Evolutionary conservation across 2,888 invertebrate species (phyloP).

Genomic region (Asteroscopus sphinx): DNA sequence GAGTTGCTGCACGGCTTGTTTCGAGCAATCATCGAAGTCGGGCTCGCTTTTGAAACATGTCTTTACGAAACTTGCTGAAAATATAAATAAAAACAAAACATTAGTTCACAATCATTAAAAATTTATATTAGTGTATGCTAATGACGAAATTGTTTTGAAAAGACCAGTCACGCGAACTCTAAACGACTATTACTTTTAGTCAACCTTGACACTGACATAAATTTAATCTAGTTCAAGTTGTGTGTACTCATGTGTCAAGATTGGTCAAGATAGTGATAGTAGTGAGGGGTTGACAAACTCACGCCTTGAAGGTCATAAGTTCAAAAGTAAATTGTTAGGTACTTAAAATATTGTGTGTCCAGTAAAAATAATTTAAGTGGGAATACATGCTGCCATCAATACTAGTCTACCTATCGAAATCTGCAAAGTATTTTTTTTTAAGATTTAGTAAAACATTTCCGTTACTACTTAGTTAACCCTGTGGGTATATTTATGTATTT

Average conservation of each 20-base stretch:
- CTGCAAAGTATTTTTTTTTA: too few species aligned
- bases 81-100: conserved; percentile 67
- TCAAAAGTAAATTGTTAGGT: neutral
- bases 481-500: too few species aligned
- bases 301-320: neutral
- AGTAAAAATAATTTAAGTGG: too few species aligned
- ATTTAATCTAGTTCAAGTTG: conserved; percentile 31
- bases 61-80: conserved; percentile 92
- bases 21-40: conserved; percentile 92
- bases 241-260: conserved; percentile 15
- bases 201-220: conserved; percentile 52
- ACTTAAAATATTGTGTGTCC: too few species aligned
- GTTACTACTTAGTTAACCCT: too few species aligned
- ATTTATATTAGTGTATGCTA: neutral
- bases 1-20: conserved; percentile 91
- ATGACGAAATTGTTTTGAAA: neutral
- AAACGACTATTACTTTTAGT: conserved; percentile 29
- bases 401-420: too few species aligned
- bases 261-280: conserved; percentile 11
- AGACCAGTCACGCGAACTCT: conserved; percentile 2
- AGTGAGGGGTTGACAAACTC: conserved; percentile 3
- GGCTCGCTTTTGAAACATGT: conserved; percentile 91
- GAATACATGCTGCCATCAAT: too few species aligned
- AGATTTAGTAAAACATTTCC: too few species aligned
- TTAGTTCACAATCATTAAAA: conserved; percentile 3